Evolutionary conservation across 1,140 invertebrate genomes (phyloP).

Genomic region (Tachypleus tridentatus): DNA sequence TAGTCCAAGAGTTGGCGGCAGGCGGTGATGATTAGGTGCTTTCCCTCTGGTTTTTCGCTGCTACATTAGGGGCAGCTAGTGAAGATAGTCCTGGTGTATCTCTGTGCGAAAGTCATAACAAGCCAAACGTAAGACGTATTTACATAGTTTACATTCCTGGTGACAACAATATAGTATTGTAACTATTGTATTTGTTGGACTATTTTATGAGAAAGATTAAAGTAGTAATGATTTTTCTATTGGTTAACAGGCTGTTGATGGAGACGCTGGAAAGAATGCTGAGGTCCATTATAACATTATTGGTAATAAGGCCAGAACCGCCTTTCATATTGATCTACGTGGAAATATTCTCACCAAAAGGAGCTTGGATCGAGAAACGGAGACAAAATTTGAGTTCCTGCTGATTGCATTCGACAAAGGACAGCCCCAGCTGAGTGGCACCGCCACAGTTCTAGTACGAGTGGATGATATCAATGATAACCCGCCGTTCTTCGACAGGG

Average conservation of each 20-base stretch:
- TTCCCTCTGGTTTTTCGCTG: too few species aligned
- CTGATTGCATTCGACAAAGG: constrained; percentile 37
- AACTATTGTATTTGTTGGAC: too few species aligned
- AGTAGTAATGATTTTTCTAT: too few species aligned
- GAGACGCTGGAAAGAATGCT: constrained; percentile 84
- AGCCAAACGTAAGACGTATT: too few species aligned
- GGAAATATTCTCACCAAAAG: constrained; percentile 33
- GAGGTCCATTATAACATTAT: constrained; percentile 81
- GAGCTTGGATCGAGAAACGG: constrained; percentile 27
- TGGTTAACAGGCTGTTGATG: constrained; percentile 55
- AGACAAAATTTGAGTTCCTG: constrained; percentile 34
- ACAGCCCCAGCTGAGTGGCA: constrained; percentile 27
- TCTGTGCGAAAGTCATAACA: too few species aligned
- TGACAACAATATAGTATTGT: too few species aligned
- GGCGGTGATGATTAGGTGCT: too few species aligned
- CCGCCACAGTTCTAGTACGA: constrained; percentile 48
- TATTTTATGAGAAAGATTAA: too few species aligned
- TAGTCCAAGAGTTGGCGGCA: too few species aligned
- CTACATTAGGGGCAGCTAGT: too few species aligned
- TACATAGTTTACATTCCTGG: too few species aligned
- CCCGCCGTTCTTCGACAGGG: constrained; percentile 25
- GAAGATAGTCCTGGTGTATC: too few species aligned
- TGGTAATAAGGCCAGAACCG: constrained; percentile 26
- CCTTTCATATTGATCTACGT: constrained; percentile 34
- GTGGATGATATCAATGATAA: constrained; percentile 45